phyloP scores from a whole-genome alignment of 2,797 vertebrate species.

The Lutjanus campechanus region DNA sequence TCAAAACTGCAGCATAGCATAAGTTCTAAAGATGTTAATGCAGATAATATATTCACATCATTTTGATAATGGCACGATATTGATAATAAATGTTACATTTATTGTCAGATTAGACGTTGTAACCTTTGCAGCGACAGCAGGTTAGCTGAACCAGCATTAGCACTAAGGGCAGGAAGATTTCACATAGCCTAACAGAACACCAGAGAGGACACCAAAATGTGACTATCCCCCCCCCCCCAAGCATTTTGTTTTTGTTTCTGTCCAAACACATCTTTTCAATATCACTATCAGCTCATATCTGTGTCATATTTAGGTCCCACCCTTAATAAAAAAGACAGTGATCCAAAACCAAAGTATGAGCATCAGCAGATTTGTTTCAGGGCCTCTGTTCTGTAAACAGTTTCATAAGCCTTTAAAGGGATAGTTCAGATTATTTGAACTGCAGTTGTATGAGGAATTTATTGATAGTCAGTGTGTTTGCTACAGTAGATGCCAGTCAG shows the following conservation, averaged over 20 bases:
- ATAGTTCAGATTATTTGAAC: too few relatives aligned
- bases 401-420: too few relatives aligned
- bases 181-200: neutral
- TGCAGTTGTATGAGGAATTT: neutral
- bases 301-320: conserved; percentile 1
- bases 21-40: neutral
- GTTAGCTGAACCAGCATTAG: neutral
- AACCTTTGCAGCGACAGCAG: neutral
- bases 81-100: neutral
- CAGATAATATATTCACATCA: neutral
- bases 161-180: neutral
- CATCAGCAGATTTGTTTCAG: neutral
- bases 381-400: too few relatives aligned
- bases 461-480: too few relatives aligned
- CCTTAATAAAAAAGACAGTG: neutral
- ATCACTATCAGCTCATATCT: neutral
- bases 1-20: neutral
- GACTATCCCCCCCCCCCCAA: too few relatives aligned
- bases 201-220: neutral
- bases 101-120: too few relatives aligned
- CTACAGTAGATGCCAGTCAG: too few relatives aligned
- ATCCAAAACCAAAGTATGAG: neutral
- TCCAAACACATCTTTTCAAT: neutral
- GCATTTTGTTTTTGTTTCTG: neutral
- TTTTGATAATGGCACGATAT: neutral